phyloP scores from a whole-genome alignment of 2,113 vertebrate species.

The Tonatia bakeri region DNA sequence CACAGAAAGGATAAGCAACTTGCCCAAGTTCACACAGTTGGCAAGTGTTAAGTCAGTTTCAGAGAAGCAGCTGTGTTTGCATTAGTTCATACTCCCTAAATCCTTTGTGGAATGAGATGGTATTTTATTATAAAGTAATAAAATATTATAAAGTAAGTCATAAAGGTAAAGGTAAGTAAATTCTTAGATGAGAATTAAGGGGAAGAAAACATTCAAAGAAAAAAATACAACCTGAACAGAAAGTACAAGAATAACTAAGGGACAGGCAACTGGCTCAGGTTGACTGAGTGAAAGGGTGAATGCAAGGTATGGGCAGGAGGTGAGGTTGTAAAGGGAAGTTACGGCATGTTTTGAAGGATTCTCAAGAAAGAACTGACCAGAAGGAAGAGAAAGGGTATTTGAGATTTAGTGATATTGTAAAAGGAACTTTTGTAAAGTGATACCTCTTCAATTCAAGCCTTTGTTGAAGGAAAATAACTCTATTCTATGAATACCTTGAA shows the following conservation, averaged over 20 bases:
- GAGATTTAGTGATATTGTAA: not conserved
- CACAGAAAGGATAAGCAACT: not conserved
- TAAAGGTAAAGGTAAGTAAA: conserved; percentile 19
- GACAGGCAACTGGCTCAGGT: not conserved
- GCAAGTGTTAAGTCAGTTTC: not conserved
- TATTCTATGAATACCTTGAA: not conserved
- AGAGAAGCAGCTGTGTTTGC: not conserved
- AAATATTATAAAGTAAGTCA: not conserved
- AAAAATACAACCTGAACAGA: not conserved
- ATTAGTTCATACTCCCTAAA: not conserved
- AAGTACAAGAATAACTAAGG: not conserved
- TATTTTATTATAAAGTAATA: too few relatives aligned
- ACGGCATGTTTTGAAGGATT: not conserved
- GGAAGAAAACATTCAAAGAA: not conserved
- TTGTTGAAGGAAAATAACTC: conserved; percentile 31
- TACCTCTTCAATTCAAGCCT: not conserved
- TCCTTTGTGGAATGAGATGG: not conserved
- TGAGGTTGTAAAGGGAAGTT: not conserved
- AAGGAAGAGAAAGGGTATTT: not conserved
- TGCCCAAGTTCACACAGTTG: not conserved
- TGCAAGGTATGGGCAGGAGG: not conserved
- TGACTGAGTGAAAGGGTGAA: not conserved
- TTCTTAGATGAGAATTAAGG: not conserved
- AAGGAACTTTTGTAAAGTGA: not conserved
- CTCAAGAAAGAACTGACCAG: conserved; percentile 12